Evolutionary conservation across 30 jellyfish, hydroid and myxozoan species (phyloP).

Genomic region (Pelagia noctiluca): DNA sequence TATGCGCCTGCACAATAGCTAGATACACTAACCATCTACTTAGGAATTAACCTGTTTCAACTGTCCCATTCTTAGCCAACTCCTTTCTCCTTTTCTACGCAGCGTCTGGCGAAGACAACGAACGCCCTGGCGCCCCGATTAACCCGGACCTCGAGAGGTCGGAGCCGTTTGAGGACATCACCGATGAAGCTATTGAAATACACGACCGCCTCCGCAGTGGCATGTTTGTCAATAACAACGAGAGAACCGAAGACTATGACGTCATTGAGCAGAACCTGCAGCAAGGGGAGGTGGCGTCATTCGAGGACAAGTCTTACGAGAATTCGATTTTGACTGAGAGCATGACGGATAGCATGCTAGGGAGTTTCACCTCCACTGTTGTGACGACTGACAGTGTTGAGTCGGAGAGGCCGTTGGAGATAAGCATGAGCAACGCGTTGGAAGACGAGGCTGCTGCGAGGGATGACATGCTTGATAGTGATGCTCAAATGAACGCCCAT

Average conservation of each 20-base stretch:
- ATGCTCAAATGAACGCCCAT: not conserved
- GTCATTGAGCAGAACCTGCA: conserved; percentile 87
- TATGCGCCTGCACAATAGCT: not conserved
- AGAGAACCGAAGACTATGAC: conserved; percentile 94
- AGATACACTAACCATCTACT: not conserved
- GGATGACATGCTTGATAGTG: not conserved
- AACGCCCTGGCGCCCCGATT: conserved; percentile 34
- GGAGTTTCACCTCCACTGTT: conserved; percentile 51
- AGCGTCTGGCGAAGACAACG: conserved; percentile 65
- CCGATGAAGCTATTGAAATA: conserved; percentile 91
- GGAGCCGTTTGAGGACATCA: conserved; percentile 90
- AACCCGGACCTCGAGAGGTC: conserved; percentile 88
- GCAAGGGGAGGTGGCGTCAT: conserved; percentile 81
- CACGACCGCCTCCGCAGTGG: conserved; percentile 83
- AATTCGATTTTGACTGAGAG: conserved; percentile 49
- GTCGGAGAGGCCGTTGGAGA: conserved; percentile 90
- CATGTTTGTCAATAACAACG: conserved; percentile 87
- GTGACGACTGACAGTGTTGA: conserved; percentile 65
- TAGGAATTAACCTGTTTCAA: not conserved
- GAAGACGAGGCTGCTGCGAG: conserved; percentile 15
- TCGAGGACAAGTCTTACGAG: conserved; percentile 95
- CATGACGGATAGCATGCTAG: conserved; percentile 52
- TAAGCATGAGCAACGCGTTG: conserved; percentile 57
- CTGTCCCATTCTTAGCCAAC: conserved; percentile 80
- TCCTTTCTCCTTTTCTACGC: conserved; percentile 83